Conservation (phyloP, 2,113 vertebrate genomes). For the Plecturocebus donacophilus region DNA sequence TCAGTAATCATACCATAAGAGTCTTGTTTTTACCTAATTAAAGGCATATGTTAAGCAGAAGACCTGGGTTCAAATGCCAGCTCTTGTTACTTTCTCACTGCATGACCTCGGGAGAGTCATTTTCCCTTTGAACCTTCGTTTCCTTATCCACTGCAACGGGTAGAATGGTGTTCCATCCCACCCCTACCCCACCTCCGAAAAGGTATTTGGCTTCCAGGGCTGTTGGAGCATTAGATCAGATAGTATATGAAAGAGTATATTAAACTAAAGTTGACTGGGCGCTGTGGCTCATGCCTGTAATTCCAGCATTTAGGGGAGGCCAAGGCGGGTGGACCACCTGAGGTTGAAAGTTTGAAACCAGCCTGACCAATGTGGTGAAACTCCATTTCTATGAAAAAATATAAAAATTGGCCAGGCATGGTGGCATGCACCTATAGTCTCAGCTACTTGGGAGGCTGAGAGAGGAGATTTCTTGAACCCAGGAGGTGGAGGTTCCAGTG, state of each 20-base stretch:
- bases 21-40: conserved; percentile 7
- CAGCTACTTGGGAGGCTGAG: too few species aligned
- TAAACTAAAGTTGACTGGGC: background rate
- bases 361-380: too few species aligned
- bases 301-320: too few species aligned
- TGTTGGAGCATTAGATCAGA: background rate
- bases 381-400: too few species aligned
- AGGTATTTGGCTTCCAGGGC: background rate
- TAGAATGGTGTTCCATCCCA: background rate
- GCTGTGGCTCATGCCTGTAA: too few species aligned
- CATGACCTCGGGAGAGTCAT: background rate
- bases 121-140: background rate
- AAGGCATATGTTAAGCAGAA: background rate
- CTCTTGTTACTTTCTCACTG: background rate
- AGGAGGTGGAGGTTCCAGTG: too few species aligned
- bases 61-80: background rate
- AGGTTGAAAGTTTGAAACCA: too few species aligned
- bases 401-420: too few species aligned
- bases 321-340: too few species aligned
- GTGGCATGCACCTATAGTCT: too few species aligned
- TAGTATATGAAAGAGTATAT: background rate
- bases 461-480: too few species aligned
- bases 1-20: background rate
- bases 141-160: background rate
- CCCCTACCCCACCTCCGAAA: background rate